Conservation (phyloP, 2,113 vertebrate genomes). For the Nyctereutes procyonoides region DNA sequence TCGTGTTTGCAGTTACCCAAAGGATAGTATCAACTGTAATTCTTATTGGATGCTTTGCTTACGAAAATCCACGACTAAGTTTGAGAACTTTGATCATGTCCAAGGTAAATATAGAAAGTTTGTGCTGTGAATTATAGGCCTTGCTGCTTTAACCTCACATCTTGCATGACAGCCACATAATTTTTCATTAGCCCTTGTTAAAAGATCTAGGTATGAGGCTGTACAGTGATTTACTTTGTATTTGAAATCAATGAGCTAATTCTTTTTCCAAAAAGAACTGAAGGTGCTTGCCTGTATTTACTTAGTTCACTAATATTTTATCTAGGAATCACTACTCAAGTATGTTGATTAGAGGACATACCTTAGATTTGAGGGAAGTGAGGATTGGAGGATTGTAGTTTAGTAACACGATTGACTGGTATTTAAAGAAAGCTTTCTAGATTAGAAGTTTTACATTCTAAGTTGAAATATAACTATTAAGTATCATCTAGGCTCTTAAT, state of each 20-base stretch:
- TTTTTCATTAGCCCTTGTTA: slow-evolving; percentile 23
- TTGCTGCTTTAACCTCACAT: background rate
- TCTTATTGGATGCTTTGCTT: background rate
- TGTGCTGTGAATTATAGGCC: slow-evolving; percentile 8
- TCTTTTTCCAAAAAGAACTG: slow-evolving; percentile 5
- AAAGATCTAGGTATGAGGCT: background rate
- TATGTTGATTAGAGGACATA: slow-evolving; percentile 24
- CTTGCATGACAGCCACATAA: background rate
- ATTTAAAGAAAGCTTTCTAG: slow-evolving; percentile 23
- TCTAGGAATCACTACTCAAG: background rate
- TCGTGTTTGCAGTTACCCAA: background rate
- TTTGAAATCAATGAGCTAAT: slow-evolving; percentile 43
- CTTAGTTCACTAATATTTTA: slow-evolving; percentile 7
- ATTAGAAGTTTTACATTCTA: slow-evolving; percentile 21
- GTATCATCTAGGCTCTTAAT: background rate
- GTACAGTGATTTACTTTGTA: background rate
- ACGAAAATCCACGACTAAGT: slow-evolving; percentile 9
- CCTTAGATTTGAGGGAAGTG: slow-evolving; percentile 18
- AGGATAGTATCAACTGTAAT: background rate
- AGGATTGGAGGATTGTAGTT: background rate
- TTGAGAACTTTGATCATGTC: slow-evolving; percentile 25
- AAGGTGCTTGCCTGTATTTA: slow-evolving; percentile 24
- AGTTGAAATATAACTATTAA: background rate
- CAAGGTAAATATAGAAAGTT: background rate
- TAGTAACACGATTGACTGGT: background rate